A percentile compares a stretch with the other conserved stretches of the same genome.
Evolutionary conservation across 2,797 vertebrate genomes (phyloP).

Genomic region (Diplodus puntazzo): DNA sequence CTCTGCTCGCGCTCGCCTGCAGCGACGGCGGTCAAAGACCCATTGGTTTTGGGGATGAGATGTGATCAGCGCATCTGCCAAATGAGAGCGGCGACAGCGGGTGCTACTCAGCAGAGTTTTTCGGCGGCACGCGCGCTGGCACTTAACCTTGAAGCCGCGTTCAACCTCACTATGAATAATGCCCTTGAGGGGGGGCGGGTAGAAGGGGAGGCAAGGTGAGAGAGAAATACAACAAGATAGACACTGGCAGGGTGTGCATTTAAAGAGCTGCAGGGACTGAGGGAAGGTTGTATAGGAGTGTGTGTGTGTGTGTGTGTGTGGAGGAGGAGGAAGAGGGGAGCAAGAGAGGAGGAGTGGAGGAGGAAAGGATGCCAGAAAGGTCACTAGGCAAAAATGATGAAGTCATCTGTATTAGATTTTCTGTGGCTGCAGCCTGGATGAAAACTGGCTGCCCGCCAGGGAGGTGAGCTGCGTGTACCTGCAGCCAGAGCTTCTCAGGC

Average conservation of each 20-base stretch:
- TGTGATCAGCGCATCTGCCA: constrained; percentile 63
- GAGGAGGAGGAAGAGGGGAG: constrained; percentile 20
- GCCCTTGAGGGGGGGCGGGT: constrained; percentile 58
- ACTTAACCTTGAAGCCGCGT: constrained; percentile 78
- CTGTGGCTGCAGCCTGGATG: constrained; percentile 67
- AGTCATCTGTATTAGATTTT: constrained; percentile 85
- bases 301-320: neutral
- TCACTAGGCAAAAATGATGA: constrained; percentile 85
- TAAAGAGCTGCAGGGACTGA: constrained; percentile 60
- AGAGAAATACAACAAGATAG: constrained; percentile 54
- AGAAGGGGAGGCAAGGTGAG: constrained; percentile 66
- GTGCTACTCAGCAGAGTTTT: constrained; percentile 68
- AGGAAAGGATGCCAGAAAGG: constrained; percentile 78
- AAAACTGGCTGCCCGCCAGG: constrained; percentile 72
- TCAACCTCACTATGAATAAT: constrained; percentile 58
- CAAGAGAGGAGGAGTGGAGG: constrained; percentile 37
- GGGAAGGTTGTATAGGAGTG: constrained; percentile 55
- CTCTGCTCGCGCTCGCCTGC: constrained; percentile 58
- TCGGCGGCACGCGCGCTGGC: constrained; percentile 39
- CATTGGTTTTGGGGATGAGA: constrained; percentile 64
- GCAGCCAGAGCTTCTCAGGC: constrained; percentile 53
- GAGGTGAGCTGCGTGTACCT: constrained; percentile 61
- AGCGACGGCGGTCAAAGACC: constrained; percentile 42
- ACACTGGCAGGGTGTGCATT: constrained; percentile 46
- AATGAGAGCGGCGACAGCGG: constrained; percentile 46